These are phyloP conservation scores for Loxodonta africana DNA, from an alignment of 2,113 vertebrate species.

Conservation along the genomic window DNA sequence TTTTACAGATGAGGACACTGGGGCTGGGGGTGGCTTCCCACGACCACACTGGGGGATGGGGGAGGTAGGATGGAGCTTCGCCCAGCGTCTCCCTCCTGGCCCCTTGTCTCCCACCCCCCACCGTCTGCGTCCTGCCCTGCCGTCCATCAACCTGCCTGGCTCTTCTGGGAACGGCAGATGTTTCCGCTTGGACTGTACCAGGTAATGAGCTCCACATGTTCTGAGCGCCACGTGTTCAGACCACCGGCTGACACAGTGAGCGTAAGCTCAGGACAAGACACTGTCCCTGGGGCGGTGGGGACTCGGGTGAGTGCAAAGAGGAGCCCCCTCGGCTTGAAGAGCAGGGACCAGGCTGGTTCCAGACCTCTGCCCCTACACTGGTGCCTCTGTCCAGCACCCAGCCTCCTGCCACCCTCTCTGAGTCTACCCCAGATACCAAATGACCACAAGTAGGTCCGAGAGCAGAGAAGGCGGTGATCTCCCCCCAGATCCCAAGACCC, in stretches of 20 bases:
- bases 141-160: neutral
- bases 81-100: neutral
- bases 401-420: neutral
- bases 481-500: accelerated
- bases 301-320: too few species aligned
- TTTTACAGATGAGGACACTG: neutral
- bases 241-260: neutral
- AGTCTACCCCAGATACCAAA: neutral
- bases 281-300: too few species aligned
- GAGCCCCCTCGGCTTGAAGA: neutral
- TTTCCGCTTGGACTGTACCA: neutral
- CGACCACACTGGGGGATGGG: accelerated
- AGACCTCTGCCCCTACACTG: neutral
- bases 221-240: slow-evolving; percentile 44
- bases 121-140: neutral
- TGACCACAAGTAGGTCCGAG: neutral
- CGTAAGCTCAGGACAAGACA: neutral
- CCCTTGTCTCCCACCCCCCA: too few species aligned
- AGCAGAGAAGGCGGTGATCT: neutral
- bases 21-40: neutral
- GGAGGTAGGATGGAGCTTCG: accelerated
- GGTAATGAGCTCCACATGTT: slow-evolving; percentile 66
- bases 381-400: neutral
- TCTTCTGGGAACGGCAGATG: accelerated
- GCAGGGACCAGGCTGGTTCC: neutral